These are phyloP conservation scores for Augochlora pura DNA, from an alignment of 1,140 invertebrate genomes.

Conservation along the genomic window DNA sequence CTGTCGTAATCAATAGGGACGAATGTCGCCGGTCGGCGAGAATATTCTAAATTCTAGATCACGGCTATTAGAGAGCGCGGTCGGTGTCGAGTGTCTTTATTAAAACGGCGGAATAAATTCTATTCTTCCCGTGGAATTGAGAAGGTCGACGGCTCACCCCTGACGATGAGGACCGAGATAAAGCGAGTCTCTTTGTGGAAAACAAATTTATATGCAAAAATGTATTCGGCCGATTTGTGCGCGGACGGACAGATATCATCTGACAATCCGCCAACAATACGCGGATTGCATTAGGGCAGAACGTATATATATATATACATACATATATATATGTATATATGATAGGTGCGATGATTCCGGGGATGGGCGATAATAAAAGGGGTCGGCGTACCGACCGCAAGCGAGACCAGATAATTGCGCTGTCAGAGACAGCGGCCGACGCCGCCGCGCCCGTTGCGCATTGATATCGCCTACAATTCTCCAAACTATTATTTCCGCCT, in stretches of 20 bases:
- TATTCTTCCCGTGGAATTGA: background rate
- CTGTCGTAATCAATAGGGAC: slow-evolving; percentile 21
- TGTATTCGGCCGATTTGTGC: slow-evolving; percentile 13
- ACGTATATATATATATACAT: slow-evolving; percentile 7
- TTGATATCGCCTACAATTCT: slow-evolving; percentile 54
- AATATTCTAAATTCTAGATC: slow-evolving; percentile 38
- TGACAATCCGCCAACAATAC: slow-evolving; percentile 46
- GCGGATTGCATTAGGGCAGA: slow-evolving; percentile 33
- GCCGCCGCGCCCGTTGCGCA: slow-evolving; percentile 28
- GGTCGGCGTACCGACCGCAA: slow-evolving; percentile 61
- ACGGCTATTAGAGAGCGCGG: background rate
- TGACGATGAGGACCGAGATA: too few relatives aligned
- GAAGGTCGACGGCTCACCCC: too few relatives aligned
- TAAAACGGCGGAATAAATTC: background rate
- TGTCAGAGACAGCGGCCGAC: slow-evolving; percentile 66
- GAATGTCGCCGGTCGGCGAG: slow-evolving; percentile 15
- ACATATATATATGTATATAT: background rate
- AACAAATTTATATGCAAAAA: slow-evolving; percentile 6
- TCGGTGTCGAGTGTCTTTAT: background rate
- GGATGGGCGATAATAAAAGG: slow-evolving; percentile 41
- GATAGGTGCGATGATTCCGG: slow-evolving; percentile 41
- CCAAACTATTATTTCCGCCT: slow-evolving; percentile 59
- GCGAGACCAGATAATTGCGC: slow-evolving; percentile 71
- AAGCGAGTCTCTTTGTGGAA: too few relatives aligned
- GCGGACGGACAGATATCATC: slow-evolving; percentile 43